Evolutionary conservation across 2,888 invertebrate species (phyloP).

Genomic region (Ophion ellenae): DNA sequence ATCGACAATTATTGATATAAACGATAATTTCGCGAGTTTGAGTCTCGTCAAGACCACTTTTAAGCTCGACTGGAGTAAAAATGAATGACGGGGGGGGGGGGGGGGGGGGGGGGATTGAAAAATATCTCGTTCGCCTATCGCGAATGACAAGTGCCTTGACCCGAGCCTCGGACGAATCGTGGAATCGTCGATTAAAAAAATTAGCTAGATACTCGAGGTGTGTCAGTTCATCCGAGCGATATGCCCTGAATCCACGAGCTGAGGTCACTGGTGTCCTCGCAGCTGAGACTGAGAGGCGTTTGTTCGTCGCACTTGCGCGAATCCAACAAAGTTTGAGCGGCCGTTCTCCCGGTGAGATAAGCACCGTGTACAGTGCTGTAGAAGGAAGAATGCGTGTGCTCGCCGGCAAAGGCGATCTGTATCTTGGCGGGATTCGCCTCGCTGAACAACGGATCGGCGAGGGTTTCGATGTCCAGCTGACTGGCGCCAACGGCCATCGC

Average conservation of each 20-base stretch:
- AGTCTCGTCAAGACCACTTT: no score
- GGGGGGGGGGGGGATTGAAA: no score
- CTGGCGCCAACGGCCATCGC: slow-evolving; percentile 95
- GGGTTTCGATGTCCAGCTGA: slow-evolving; percentile 93
- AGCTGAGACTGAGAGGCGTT: slow-evolving; percentile 88
- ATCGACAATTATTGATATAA: no score
- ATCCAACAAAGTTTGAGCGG: slow-evolving; percentile 89
- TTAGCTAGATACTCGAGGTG: background rate
- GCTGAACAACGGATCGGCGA: slow-evolving; percentile 93
- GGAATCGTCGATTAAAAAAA: slow-evolving; percentile 25
- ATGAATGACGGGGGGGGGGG: no score
- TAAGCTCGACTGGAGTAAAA: no score
- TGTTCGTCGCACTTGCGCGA: slow-evolving; percentile 86
- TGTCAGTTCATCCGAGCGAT: slow-evolving; percentile 86
- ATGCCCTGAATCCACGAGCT: slow-evolving; percentile 96
- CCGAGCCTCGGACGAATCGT: slow-evolving; percentile 8
- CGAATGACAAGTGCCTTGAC: background rate
- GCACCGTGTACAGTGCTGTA: slow-evolving; percentile 98
- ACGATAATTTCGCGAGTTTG: no score
- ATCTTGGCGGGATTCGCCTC: slow-evolving; percentile 90
- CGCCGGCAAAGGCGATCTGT: slow-evolving; percentile 91
- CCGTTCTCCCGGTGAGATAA: slow-evolving; percentile 93
- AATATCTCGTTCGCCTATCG: no score
- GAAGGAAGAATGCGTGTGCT: slow-evolving; percentile 97
- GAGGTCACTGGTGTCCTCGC: slow-evolving; percentile 91